phyloP scores from a whole-genome alignment of 2,797 vertebrate species.

The Microctenopoma steveboyesi region DNA sequence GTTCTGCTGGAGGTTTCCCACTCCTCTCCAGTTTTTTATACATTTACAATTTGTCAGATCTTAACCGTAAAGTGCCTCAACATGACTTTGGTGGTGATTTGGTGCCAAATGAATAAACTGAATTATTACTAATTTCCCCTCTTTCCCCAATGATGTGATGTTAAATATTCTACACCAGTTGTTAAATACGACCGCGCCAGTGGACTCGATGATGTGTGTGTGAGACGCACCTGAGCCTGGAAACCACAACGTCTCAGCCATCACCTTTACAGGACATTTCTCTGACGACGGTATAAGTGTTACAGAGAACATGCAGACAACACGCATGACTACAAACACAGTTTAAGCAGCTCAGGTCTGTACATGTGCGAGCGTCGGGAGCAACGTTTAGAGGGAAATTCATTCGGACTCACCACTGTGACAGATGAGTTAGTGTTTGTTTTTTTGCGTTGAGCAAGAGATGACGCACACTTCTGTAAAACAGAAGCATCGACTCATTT shows the following conservation, averaged over 20 bases:
- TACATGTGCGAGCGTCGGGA: slow-evolving; percentile 5
- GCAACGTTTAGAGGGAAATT: slow-evolving; percentile 45
- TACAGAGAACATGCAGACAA: slow-evolving; percentile 4
- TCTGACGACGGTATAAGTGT: no score
- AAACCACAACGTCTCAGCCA: background rate
- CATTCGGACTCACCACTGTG: slow-evolving; percentile 50
- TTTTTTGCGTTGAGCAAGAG: slow-evolving; percentile 35
- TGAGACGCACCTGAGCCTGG: background rate
- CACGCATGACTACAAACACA: background rate
- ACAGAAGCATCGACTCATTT: slow-evolving; percentile 25
- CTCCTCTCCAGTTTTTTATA: no score
- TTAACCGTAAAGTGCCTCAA: no score
- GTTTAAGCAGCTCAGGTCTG: slow-evolving; percentile 47
- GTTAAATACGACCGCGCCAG: background rate
- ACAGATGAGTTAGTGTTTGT: slow-evolving; percentile 23
- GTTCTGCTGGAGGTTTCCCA: no score
- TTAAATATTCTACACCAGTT: no score
- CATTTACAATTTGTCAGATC: no score
- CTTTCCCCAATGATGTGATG: no score
- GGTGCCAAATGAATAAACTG: no score
- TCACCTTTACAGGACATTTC: no score
- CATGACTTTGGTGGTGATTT: no score
- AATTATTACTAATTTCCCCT: no score
- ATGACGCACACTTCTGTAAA: slow-evolving; percentile 46
- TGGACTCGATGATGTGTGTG: background rate